Evolutionary conservation across 1,140 invertebrate genomes (phyloP), one percentile per base, ranked within the genome.

Genomic region (Apis dorsata): DNA sequence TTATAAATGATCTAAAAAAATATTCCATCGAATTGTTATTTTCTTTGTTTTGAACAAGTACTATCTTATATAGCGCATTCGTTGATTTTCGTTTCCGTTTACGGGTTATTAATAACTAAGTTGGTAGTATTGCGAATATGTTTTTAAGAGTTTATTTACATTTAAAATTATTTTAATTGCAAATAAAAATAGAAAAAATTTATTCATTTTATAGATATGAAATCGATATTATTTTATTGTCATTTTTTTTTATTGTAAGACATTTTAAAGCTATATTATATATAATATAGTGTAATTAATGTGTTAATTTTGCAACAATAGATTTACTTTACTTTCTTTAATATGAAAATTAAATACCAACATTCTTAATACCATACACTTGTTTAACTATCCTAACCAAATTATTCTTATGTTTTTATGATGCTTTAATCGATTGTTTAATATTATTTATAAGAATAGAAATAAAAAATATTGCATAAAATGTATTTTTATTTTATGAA

Each of bases 1-100:
- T 9, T 0, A 24, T 13, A 11, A 55, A 59, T 9, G 24, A 1
- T 5, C 24, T 28, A 57, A 66, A 24, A 8, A 10, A 34, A 19
- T 44, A 5, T 63, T 19, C 11, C 17, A 12, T 21, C 49, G 15
- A 81, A 62, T 62, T 81, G 79, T 55, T 62, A 70, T 69, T 81
- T 55, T 17, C 70, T 81, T 81, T 75, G 79, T 81, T 62, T 84
- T 84, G 53, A 70, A 81, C 28, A n/a, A 70, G 55, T 17, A 28
- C 65, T 77, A n/a, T 57, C 55, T 24, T 79, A n/a, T 34, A 21
- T 15, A 19, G 28, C 60, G n/a, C 28, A 66, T 53, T 79, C 24
- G 17, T 21, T 44, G 60, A 66, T 63, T 75, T 59, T 76, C 53
- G 28, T 66, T 76, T 62, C 55, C 59, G 62, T 69, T 77, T 60